Base-by-base conservation (phyloP, 2,797 vertebrate genomes). In the Psittacula echo region DNA sequence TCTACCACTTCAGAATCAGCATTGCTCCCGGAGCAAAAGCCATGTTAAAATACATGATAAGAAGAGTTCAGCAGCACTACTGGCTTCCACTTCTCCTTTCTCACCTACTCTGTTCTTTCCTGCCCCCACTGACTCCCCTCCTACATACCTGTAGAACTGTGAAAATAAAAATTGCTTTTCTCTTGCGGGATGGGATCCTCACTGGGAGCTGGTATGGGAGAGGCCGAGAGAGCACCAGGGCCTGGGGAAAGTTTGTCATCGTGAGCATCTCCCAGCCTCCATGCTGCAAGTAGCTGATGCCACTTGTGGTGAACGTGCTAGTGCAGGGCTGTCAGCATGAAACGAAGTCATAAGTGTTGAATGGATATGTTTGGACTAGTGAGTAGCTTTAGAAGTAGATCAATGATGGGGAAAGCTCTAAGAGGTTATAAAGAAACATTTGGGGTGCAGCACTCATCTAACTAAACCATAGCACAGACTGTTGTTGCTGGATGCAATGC, bases 201-300 rank as follows among this genome's bases (percentile, higher is more conserved):
- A 8, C 47, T 62, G 39, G 42, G 39, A 78, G 14, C 24, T 0
- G 0, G 19, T 0, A 0, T 41, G 34, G 60, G 70, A 41, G 50
- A 61, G 30, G 23, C 77, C 89, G 60, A 18, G 80, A 1, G 1
- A 54, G 51, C 29, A 60, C 15, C 48, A 50, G 44, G 32, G 32
- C n/a, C 8, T 1, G 1, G 44, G 10, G 18, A 2, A 50, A 64
- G 14, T 42, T 8, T 1, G 19, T 20, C 53, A 23, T 41, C 3
- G 1, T 5, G 20, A 67, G 66, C 24, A 19, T 45, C 47, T 85
- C 66, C 32, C 67, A 24, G n/a, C 5, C 20, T 66, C 22, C 11
- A 0, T 4, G 16, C 41, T 61, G 61, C 68, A 56, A 30, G 68
- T 18, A 45, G 39, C 41, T 32, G 24, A 27, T 5, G 3, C 41